Conservation (phyloP, 2,113 vertebrate species). For the Rostratula benghalensis region DNA sequence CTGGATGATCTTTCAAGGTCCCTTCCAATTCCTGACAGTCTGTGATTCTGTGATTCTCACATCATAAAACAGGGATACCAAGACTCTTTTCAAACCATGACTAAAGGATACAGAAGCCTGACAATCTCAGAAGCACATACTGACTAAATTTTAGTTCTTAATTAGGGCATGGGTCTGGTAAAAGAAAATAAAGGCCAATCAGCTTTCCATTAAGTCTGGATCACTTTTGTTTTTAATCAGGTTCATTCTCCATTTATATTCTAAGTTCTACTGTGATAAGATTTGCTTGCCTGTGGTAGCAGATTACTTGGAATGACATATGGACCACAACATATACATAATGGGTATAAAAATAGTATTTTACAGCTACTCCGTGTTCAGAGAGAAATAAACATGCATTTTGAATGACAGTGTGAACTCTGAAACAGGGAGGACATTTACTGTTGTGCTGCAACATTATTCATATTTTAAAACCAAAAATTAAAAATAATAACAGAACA, state of each 20-base stretch:
- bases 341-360: not conserved
- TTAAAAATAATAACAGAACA: not conserved
- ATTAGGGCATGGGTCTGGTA: slow-evolving; percentile 17
- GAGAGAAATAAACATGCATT: not conserved
- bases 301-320: not conserved
- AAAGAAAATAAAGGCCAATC: not conserved
- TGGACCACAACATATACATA: not conserved
- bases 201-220: not conserved
- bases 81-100: not conserved
- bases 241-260: not conserved
- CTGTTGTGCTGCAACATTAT: not conserved
- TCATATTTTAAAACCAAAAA: not conserved
- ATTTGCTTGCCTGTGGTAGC: not conserved
- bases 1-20: too few relatives aligned
- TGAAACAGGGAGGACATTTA: not conserved
- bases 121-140: not conserved
- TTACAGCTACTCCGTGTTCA: not conserved
- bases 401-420: not conserved
- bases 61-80: not conserved
- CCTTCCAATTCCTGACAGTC: too few relatives aligned
- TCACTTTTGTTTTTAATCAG: not conserved
- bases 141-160: slow-evolving; percentile 12
- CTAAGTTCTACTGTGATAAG: not conserved
- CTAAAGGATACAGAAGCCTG: not conserved
- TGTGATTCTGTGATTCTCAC: too few relatives aligned